Evolutionary conservation across 2,113 vertebrate genomes (phyloP).

Genomic region (Eulemur macaco): DNA sequence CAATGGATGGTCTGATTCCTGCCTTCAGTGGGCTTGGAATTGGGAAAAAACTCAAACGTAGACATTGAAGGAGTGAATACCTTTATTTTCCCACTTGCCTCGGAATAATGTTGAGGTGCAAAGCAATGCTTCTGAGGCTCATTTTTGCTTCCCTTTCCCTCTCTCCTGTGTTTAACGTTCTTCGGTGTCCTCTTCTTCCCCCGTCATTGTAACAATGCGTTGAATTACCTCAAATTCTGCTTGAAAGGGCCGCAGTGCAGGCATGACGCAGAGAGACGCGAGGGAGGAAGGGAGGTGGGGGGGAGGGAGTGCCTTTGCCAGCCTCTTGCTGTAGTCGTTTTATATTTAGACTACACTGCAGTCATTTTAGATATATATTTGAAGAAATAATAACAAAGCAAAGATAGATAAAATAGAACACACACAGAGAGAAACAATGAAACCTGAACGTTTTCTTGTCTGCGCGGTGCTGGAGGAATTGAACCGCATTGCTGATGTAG

Average conservation of each 20-base stretch:
- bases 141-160: too few species aligned
- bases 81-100: neutral
- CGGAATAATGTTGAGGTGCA: fast-evolving
- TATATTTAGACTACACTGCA: neutral
- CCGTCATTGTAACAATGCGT: neutral
- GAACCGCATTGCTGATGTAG: neutral
- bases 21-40: too few species aligned
- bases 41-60: too few species aligned
- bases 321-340: neutral
- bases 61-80: too few species aligned
- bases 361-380: neutral
- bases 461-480: fast-evolving
- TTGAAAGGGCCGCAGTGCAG: neutral
- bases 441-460: neutral
- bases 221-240: neutral
- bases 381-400: neutral
- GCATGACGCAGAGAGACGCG: neutral
- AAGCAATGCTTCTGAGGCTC: neutral
- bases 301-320: neutral
- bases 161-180: fast-evolving
- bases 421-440: neutral
- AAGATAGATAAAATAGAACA: neutral
- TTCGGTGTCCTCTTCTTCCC: neutral
- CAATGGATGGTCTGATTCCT: neutral
- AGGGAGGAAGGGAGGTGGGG: neutral